These are phyloP conservation scores for Paralvinella palmiformis DNA, from an alignment of 1,140 invertebrate genomes.

Conservation along the genomic window DNA sequence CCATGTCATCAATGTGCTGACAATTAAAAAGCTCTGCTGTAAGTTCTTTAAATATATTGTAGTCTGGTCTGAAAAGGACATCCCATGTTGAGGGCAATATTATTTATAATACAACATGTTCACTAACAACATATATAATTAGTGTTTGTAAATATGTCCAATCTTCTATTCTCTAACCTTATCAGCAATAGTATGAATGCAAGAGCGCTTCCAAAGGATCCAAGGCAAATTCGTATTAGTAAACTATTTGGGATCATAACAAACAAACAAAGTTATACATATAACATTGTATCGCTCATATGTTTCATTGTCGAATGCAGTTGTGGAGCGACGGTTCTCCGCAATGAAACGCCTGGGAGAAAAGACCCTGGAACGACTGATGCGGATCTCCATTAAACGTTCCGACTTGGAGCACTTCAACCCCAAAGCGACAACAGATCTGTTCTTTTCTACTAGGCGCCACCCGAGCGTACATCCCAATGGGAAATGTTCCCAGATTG, in stretches of 20 bases:
- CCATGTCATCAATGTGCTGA: constrained; percentile 5
- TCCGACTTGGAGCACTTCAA: constrained; percentile 4
- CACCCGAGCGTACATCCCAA: neutral
- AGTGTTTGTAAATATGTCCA: neutral
- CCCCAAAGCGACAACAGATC: neutral
- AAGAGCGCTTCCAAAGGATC: neutral
- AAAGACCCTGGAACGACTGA: constrained; percentile 6
- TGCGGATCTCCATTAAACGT: neutral
- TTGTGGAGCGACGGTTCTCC: neutral
- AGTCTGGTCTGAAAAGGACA: neutral
- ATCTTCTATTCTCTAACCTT: constrained; percentile 1
- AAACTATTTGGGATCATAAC: constrained; percentile 5
- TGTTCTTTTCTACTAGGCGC: neutral
- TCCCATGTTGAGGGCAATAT: neutral
- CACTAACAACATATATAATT: neutral
- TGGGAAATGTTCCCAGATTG: constrained; percentile 1
- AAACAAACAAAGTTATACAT: no score
- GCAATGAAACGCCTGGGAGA: constrained; percentile 1
- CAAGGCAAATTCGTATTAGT: constrained; percentile 2
- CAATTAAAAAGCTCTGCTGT: neutral
- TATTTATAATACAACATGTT: constrained; percentile 7
- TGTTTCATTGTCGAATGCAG: constrained; percentile 3
- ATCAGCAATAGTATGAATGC: neutral
- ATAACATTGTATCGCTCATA: constrained; percentile 8
- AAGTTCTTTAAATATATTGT: neutral